Evolutionary conservation across 1,140 invertebrate species (phyloP).

Genomic region (Marisa cornuarietis): DNA sequence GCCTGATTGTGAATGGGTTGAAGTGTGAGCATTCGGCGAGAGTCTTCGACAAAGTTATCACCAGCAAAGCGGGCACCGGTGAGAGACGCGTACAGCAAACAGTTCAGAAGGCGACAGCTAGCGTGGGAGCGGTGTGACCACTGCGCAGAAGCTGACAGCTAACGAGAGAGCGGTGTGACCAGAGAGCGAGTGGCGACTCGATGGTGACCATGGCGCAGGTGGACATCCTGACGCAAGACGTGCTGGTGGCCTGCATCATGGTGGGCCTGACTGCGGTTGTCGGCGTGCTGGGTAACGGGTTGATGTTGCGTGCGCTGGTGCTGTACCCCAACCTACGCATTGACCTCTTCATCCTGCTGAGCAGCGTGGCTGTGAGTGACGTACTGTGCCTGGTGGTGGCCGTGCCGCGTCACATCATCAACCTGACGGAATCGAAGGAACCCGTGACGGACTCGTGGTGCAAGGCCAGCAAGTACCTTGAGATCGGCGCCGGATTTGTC

Average conservation of each 20-base stretch:
- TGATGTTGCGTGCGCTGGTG: slow-evolving; percentile 50
- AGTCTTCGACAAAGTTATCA: no score
- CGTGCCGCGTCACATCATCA: slow-evolving; percentile 48
- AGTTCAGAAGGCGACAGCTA: no score
- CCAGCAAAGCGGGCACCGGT: no score
- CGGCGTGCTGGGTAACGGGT: slow-evolving; percentile 51
- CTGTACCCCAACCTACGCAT: slow-evolving; percentile 45
- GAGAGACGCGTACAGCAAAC: no score
- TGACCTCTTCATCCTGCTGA: slow-evolving; percentile 51
- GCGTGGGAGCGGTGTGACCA: no score
- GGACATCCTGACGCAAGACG: slow-evolving; percentile 25
- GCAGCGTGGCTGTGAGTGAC: slow-evolving; percentile 49
- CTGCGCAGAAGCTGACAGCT: no score
- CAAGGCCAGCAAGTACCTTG: slow-evolving; percentile 48
- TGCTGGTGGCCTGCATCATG: slow-evolving; percentile 43
- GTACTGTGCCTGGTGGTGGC: slow-evolving; percentile 45
- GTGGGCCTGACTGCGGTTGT: slow-evolving; percentile 50
- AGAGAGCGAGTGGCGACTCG: no score
- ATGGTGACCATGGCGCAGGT: not conserved
- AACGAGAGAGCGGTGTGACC: no score
- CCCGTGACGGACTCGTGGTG: slow-evolving; percentile 47
- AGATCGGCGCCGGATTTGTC: slow-evolving; percentile 43
- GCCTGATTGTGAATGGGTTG: no score
- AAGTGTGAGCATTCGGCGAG: no score
- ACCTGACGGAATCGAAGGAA: slow-evolving; percentile 29